Evolutionary conservation across 2,888 invertebrate species (phyloP), one percentile per base, ranked within the genome.

Genomic region (Holacanthella duospinosa): DNA sequence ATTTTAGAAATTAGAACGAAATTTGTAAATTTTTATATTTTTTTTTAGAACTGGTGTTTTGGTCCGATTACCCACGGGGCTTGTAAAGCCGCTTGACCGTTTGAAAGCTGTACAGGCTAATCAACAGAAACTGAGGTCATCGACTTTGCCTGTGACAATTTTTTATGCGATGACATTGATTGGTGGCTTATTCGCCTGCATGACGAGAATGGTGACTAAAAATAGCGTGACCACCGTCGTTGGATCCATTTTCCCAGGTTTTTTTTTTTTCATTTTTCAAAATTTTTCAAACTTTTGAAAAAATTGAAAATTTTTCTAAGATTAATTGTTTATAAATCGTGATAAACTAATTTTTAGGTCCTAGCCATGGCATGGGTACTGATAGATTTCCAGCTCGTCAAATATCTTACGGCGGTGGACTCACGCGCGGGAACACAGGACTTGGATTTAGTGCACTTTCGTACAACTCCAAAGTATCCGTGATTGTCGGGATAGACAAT

Each of bases 161-260:
- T 59, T 44, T 25, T 44, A 59, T 44, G 9, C 58, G 21, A 63
- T 61, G 4, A 61, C 63, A 1, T 24, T 66, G 2, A 44, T 63
- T 28, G 66, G 66, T 3, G 66, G 61, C 19, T 28, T 66, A 6
- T 58, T 58, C 21, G 53, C 63, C 0, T 63, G 60, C 26, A 27
- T 66, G 28, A 61, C 59, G 1, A 60, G 58, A 44, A 28, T 53
- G 1, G 57, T 60, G 4, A 60, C 60, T 48, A 57, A 26, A 24
- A 63, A 66, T n/a, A 59, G 43, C 29, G 60, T 63, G 1, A 61
- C 61, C 2, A 66, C 66, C 2, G 60, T 63, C 9, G 58, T 64
- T 55, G 60, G 29, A 19, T 58, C 58, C n/a, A 64, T 61, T 53
- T 64, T 64, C 29, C 62, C 62, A n/a, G n/a, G n/a, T n/a, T n/a